Base-by-base conservation (phyloP, 1,140 invertebrate genomes). In the Leptinotarsa defecta region DNA sequence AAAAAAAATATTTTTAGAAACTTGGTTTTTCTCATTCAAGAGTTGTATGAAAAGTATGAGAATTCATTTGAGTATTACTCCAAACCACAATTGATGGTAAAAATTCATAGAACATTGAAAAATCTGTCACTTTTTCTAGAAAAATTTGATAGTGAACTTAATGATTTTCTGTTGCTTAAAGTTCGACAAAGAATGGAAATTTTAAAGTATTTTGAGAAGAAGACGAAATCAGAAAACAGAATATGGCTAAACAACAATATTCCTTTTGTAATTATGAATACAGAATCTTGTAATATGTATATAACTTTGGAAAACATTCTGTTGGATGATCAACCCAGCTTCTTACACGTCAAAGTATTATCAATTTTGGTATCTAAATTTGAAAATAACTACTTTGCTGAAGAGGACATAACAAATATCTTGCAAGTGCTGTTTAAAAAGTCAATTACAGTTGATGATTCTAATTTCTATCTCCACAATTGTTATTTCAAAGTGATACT, bases 211-310 rank as follows among this genome's bases (percentile, higher is more conserved):
- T 57, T 73, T 17, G 48, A 74, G 22, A 15, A 43, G 49, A 61
- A 74, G 63, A 52, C 48, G 43, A 61, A 74, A 17, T 74, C 62
- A 22, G 52, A 71, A 69, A 73, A 72, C 13, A 75, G 74, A 43
- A 48, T 81, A 52, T 81, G 78, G 79, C 61, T 77, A 5, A 70
- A 79, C 68, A 81, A 79, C 70, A 78, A 81, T 62, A 15, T 81
- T 11, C 76, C 76, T 19, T 76, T 72, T 64, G 19, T 79, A 48
- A 8, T 76, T 22, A 43, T 61, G 22, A 74, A 76, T 49, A 24
- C 48, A 19, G 24, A 49, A 5, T 8, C 3, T 13, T 57, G 52
- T 6, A 17, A 57, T 19, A 15, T 57, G 15, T 5, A 13, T 17
- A 57, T 13, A 57, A 57, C n/a, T 57, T 57, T 57, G 52, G 52